These are phyloP conservation scores for Lindbergichthys nudifrons DNA, from an alignment of 2,797 vertebrate genomes.

Conservation along the genomic window DNA sequence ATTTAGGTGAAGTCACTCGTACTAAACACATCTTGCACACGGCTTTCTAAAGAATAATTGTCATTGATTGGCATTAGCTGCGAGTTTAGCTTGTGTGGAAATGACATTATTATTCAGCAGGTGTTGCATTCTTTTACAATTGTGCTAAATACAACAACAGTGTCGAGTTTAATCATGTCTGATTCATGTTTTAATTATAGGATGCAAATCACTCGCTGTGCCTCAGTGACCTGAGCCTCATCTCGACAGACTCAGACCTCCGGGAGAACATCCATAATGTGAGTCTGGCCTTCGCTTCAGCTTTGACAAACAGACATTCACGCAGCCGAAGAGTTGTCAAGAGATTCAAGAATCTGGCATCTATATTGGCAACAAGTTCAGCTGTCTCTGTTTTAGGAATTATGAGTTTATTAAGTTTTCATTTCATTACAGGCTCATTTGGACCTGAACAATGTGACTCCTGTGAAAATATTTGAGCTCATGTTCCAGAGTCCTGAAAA, in stretches of 20 bases:
- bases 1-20: background rate
- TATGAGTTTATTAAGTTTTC: slow-evolving; percentile 2
- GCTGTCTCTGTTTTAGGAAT: background rate
- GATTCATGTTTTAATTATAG: slow-evolving; percentile 80
- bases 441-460: slow-evolving; percentile 92
- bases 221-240: slow-evolving; percentile 97
- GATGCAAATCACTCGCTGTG: slow-evolving; percentile 98
- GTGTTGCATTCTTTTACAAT: background rate
- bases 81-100: background rate
- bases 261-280: slow-evolving; percentile 92
- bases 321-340: background rate
- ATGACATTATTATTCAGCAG: background rate
- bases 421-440: slow-evolving; percentile 86
- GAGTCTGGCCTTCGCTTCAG: slow-evolving; percentile 72
- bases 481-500: slow-evolving; percentile 98
- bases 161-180: slow-evolving; percentile 45
- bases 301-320: slow-evolving; percentile 15
- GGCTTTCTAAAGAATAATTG: background rate
- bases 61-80: background rate
- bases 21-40: background rate
- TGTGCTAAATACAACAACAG: slow-evolving; percentile 11
- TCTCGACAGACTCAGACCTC: slow-evolving; percentile 95
- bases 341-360: background rate
- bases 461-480: slow-evolving; percentile 96
- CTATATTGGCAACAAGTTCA: background rate